Evolutionary conservation across 1,140 invertebrate species (phyloP).

Genomic region (Bilobella aurantiaca): DNA sequence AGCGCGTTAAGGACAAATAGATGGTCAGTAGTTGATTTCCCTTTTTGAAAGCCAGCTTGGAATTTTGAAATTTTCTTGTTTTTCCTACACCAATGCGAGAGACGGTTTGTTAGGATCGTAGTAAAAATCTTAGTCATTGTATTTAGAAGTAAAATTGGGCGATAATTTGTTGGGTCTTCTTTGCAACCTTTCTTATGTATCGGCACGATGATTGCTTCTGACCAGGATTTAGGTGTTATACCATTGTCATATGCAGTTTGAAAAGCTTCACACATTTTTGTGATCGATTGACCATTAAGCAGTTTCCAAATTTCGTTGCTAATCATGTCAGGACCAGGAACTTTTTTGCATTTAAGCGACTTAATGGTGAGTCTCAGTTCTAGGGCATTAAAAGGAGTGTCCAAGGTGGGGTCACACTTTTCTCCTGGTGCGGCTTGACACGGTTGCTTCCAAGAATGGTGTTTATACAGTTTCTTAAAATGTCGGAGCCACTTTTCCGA

Average conservation of each 20-base stretch:
- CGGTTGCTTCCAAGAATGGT: too few species aligned
- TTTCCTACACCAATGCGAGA: constrained; percentile 27
- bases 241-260: not conserved
- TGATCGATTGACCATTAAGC: not conserved
- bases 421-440: too few species aligned
- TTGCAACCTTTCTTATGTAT: constrained; percentile 31
- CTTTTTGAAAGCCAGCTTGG: too few species aligned
- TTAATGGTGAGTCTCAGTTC: not conserved
- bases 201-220: constrained; percentile 10
- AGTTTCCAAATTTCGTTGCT: constrained; percentile 4
- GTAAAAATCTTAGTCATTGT: constrained; percentile 32
- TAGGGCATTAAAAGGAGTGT: not conserved
- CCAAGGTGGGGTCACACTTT: not conserved
- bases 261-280: not conserved
- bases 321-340: not conserved
- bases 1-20: too few species aligned
- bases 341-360: not conserved
- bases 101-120: constrained; percentile 26
- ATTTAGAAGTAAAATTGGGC: constrained; percentile 34
- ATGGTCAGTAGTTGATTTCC: too few species aligned
- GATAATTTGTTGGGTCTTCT: constrained; percentile 27
- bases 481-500: too few species aligned
- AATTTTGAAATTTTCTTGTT: too few species aligned
- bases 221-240: not conserved
- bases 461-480: too few species aligned